Conservation (phyloP, 53 echinoderm and acorn worm species). For the Antedon mediterranea region DNA sequence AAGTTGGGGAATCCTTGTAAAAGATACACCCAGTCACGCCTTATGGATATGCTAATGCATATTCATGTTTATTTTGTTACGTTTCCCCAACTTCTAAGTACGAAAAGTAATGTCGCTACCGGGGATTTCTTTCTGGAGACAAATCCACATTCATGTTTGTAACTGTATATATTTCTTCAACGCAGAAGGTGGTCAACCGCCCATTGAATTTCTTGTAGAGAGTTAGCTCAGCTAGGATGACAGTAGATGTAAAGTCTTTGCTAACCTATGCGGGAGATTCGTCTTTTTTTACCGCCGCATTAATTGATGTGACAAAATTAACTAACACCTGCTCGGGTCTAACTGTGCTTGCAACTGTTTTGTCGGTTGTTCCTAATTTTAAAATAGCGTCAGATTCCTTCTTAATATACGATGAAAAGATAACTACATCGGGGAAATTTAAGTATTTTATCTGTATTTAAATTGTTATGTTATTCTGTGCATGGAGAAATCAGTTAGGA, state of each 20-base stretch:
- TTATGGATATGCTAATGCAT: no score
- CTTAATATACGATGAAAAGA: not conserved
- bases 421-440: not conserved
- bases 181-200: not conserved
- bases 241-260: not conserved
- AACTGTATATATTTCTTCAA: not conserved
- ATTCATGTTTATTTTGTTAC: no score
- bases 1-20: no score
- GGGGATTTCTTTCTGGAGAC: not conserved
- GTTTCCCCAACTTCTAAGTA: no score
- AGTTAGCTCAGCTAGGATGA: not conserved
- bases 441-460: not conserved
- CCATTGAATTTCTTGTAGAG: not conserved
- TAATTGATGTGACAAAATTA: constrained; percentile 1
- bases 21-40: no score
- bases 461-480: not conserved
- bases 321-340: not conserved
- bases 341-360: not conserved
- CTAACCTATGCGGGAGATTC: not conserved
- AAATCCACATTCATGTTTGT: not conserved
- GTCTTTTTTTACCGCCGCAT: not conserved
- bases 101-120: not conserved
- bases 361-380: not conserved
- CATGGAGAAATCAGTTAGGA: no score
- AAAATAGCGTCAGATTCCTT: not conserved